Evolutionary conservation across 2,797 vertebrate genomes (phyloP), one percentile per base, ranked within the genome.

Genomic region (Scolopax rusticola): DNA sequence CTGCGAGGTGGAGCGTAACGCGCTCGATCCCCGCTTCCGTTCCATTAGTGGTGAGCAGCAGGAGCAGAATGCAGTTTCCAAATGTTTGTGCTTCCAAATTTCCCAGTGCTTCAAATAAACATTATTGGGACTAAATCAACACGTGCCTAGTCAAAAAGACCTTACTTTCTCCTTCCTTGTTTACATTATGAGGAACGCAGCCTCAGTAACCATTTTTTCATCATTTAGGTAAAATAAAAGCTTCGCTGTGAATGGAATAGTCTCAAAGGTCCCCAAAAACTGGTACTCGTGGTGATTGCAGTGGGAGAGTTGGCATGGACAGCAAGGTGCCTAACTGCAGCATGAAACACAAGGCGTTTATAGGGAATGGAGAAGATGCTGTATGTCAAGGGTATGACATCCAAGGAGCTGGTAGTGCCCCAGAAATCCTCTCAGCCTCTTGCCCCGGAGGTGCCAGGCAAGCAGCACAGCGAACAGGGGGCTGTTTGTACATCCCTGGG

Each of bases 401-500:
- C 60, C 32, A 45, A 24, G 65, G 41, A 68, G 71, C 40, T 74
- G 84, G 50, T 25, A 10, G 18, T 41, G 74, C 23, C 63, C 15
- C n/a, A 64, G 64, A 64, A 83, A 51, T 33, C 15, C 54, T 76
- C 54, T n/a, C 53, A 69, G 41, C 15, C 30, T 56, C 79, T 45
- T 11, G 61, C 27, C 88, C 36, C 68, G 21, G 30, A 56, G 77
- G 70, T 79, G 54, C 69, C 50, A 9, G 24, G 30, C 24, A 27
- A 70, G 15, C 28, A 11, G 2, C 43, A 21, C 20, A 16, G 65
- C 24, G 9, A 2, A 3, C 15, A 67, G 32, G 45, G 13, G n/a
- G 33, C 47, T n/a, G 19, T 4, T 33, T 9, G 33, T 36, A 6
- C 19, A 8, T 5, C 0, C 0, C 8, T 9, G 30, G 38, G 20